Percentiles rank a stretch among this genome's conserved stretches.
Conservation (phyloP, 2,113 vertebrate genomes). For the Prionailurus viverrinus region DNA sequence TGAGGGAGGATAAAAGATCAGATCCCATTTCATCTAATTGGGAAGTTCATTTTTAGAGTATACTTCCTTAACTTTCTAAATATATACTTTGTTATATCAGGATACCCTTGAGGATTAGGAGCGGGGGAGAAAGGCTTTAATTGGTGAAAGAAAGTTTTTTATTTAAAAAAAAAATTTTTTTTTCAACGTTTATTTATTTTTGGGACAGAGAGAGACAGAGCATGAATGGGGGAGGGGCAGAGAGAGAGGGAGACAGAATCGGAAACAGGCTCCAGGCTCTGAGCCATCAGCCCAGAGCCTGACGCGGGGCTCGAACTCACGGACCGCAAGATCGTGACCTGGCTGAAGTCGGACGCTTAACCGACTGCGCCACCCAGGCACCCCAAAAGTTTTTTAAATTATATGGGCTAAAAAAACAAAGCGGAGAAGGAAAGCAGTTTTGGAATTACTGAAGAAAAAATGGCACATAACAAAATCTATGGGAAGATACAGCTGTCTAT, state of each 20-base stretch:
- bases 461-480: background rate
- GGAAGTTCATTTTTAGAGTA: constrained; percentile 12
- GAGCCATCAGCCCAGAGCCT: no score
- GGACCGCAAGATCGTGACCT: no score
- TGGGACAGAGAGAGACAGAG: no score
- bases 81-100: constrained; percentile 4
- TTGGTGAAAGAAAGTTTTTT: constrained; percentile 30
- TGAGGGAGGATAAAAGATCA: constrained; percentile 57
- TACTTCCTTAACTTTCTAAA: constrained; percentile 52
- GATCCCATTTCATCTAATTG: constrained; percentile 29
- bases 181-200: no score
- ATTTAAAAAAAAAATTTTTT: background rate
- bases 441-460: background rate
- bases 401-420: background rate
- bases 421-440: background rate
- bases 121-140: background rate
- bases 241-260: no score
- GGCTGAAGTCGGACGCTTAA: no score
- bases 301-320: no score
- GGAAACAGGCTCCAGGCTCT: no score
- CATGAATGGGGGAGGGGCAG: no score
- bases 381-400: constrained; percentile 35
- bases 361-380: no score
- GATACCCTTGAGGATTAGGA: background rate
- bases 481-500: background rate